phyloP scores from a whole-genome alignment of 2,888 invertebrate genomes.

The Macrosoma leucophasiata region DNA sequence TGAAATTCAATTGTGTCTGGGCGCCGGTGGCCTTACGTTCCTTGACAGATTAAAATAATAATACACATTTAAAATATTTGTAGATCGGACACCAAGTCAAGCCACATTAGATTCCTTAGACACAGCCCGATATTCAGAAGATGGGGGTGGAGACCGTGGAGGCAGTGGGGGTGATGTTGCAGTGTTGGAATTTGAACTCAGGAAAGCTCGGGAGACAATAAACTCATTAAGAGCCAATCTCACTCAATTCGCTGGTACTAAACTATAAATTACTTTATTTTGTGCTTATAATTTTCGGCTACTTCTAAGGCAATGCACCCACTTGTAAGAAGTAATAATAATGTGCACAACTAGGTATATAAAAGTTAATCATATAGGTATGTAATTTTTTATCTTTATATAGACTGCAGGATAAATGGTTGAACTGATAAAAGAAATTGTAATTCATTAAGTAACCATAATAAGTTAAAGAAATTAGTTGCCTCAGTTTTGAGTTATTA shows the following conservation, averaged over 20 bases:
- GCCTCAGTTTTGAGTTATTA: no score
- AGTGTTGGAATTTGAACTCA: constrained; percentile 89
- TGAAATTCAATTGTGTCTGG: no score
- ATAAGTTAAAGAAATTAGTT: no score
- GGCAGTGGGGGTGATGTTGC: constrained; percentile 88
- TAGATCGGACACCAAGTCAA: constrained; percentile 88
- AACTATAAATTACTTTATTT: constrained; percentile 1
- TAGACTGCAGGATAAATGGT: no score
- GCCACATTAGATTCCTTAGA: constrained; percentile 92
- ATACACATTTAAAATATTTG: no score
- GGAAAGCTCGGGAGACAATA: constrained; percentile 91
- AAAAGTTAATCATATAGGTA: background rate
- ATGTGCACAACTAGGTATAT: background rate
- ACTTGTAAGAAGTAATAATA: background rate
- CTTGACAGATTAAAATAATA: no score
- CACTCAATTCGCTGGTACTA: constrained; percentile 82
- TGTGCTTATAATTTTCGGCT: background rate
- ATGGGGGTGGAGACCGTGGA: constrained; percentile 89
- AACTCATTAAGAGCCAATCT: constrained; percentile 86
- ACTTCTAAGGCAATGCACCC: background rate
- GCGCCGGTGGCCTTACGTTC: no score
- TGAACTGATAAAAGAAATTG: background rate
- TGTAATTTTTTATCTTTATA: no score
- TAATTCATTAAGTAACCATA: no score
- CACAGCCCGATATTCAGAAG: constrained; percentile 90